Base-by-base conservation (phyloP, 30 jellyfish, hydroid and myxozoan species). In the Cassiopea andromeda region DNA sequence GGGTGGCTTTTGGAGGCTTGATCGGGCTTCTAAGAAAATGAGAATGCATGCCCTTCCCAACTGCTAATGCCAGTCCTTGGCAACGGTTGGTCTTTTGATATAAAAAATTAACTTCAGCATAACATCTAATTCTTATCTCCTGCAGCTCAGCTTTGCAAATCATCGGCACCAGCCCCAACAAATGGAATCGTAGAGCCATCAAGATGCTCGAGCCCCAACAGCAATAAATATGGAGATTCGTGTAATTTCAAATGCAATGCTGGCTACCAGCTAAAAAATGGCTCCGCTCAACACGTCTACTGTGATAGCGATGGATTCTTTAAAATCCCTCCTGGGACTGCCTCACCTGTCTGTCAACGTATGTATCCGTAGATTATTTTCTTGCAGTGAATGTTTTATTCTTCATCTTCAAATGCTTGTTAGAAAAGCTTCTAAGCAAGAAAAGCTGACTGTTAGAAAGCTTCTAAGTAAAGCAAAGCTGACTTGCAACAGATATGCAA, bases 241-340 rank as follows among this genome's bases (percentile, higher is more conserved):
- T 93, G 98, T 67, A 61, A 50, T 16, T 93, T 67, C 90, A 74
- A 83, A 48, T 93, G 98, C 87, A 83, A 93, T 46, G 82, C 81
- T 43, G 98, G 98, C 19, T 93, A 87, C 83, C 59, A 82, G 27
- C 95, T 89, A 13, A 16, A 77, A 18, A 47, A 49, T 15, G 48
- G 46, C 12, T 89, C 98, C 13, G 94, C 92, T 12, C n/a, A 78
- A 14, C 70, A 43, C 48, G 97, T 93, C 43, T 83, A 45, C 70
- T 93, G 98, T 74, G 91, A 69, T 49, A 57, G 74, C 16, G 87
- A 84, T 83, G 97, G 97, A 5, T 70, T 58, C 47, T 93, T 90
- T 90, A 47, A 61, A 46, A 48, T 10, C 67, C 74, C 83, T 0
- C 12, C 6, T 44, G 93, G 93, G 3, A 81, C 73, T 14, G 44